Conservation (phyloP, 2,888 invertebrate genomes). For the Girardia tigrina region DNA sequence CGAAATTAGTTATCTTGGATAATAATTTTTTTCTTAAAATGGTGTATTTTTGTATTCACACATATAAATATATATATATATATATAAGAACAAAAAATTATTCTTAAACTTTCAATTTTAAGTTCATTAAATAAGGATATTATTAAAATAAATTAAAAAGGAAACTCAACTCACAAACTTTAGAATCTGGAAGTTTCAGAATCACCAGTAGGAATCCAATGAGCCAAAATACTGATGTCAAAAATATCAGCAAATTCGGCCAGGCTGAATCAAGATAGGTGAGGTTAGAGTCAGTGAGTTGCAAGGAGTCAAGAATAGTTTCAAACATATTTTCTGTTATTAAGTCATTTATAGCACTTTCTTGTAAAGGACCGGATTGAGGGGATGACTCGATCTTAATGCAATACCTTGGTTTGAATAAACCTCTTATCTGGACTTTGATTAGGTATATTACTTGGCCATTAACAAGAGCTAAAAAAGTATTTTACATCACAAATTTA, state of each 20-base stretch:
- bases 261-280: background rate
- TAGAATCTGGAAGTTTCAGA: background rate
- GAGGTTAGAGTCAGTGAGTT: background rate
- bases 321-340: background rate
- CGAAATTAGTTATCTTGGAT: no score
- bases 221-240: background rate
- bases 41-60: no score
- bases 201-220: background rate
- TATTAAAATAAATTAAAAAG: no score
- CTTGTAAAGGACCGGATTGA: background rate
- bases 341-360: conserved; percentile 5
- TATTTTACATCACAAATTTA: no score
- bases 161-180: conserved; percentile 14
- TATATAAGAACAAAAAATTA: no score
- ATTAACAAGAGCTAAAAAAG: background rate
- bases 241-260: background rate
- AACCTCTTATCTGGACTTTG: background rate
- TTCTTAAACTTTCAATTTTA: no score
- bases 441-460: background rate
- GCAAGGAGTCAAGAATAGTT: background rate
- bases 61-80: no score
- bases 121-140: no score
- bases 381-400: background rate
- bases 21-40: no score
- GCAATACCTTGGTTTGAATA: conserved; percentile 16